phyloP scores from a whole-genome alignment of 1,140 invertebrate genomes.

The Aphaenogaster ashmeadi region DNA sequence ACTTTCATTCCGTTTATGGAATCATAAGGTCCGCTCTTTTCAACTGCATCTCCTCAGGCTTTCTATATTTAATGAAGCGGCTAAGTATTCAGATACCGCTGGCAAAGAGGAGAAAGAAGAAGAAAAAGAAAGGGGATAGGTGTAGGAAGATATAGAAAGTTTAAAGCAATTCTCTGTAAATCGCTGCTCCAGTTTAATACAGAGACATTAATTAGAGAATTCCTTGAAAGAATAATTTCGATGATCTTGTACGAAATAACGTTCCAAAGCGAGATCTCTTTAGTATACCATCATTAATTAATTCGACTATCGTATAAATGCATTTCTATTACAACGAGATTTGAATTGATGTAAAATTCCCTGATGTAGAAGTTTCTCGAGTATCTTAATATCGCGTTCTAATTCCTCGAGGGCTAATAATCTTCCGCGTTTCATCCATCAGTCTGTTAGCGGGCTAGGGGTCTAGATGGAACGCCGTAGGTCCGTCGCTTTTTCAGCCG shows the following conservation, averaged over 20 bases:
- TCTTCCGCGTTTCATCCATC: background rate
- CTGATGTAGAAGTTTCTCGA: background rate
- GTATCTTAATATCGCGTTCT: background rate
- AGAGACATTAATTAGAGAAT: background rate
- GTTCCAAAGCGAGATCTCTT: background rate
- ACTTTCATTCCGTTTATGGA: constrained; percentile 55
- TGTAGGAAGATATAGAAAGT: constrained; percentile 14
- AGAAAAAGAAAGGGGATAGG: background rate
- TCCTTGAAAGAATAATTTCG: background rate
- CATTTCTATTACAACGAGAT: background rate
- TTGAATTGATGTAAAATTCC: background rate
- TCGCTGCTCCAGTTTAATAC: background rate
- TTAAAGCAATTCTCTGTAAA: background rate
- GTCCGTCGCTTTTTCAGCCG: background rate
- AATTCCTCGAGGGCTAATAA: background rate
- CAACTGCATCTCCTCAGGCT: constrained; percentile 21
- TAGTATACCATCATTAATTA: background rate
- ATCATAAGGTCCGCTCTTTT: background rate
- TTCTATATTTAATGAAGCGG: constrained; percentile 37
- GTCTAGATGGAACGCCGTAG: background rate
- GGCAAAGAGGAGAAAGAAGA: background rate
- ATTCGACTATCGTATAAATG: background rate
- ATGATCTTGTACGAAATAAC: background rate
- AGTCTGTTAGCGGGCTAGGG: background rate
- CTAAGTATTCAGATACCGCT: background rate